Base-by-base conservation (phyloP, 2,797 vertebrate genomes). In the Ptychadena robeensis region DNA sequence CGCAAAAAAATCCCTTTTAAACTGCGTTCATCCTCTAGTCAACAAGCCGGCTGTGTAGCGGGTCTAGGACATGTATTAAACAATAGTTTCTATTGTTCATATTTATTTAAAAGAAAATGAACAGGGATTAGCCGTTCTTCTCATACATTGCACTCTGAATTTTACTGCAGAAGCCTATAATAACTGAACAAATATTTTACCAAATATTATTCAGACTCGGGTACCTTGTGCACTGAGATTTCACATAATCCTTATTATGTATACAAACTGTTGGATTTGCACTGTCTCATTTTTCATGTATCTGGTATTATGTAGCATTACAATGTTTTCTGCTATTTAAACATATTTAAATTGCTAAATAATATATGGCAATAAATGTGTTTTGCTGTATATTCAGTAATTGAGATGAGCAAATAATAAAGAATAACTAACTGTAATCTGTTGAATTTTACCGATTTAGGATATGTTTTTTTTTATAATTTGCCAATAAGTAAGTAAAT, bases 221-320 rank as follows among this genome's bases (percentile, higher is more conserved):
- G 30, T 81, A 2, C n/a, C 57, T 65, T 44, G 37, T 48, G 69
- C 37, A 65, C 31, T 9, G 35, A 22, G 32, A 81, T 81, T 73
- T 40, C 30, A 73, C 37, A 32, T 81, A 81, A 81, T 81, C 79
- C 69, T 65, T 73, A 27, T 73, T 81, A 65, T 81, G 34, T 71
- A 72, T 80, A 72, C 68, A 72, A 27, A 48, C 59, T 28, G 27
- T n/a, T 64, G 28, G 30, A 65, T 73, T 32, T 61, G 67, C n/a
- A 22, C 37, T 22, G n/a, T 30, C 28, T 73, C 27, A 28, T 30
- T 65, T 73, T 81, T 31, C 59, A 73, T 7, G 34, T 59, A 72
- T 53, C 65, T 9, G 11, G 10, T 30, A 48, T 65, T 48, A 63
- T 65, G 10, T 35, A 3, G 12, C 9, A 5, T 25, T 53, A 27